Evolutionary conservation across 2,113 vertebrate species (phyloP), one percentile per base, ranked within the genome.

Genomic region (Rhodinocichla rosea): DNA sequence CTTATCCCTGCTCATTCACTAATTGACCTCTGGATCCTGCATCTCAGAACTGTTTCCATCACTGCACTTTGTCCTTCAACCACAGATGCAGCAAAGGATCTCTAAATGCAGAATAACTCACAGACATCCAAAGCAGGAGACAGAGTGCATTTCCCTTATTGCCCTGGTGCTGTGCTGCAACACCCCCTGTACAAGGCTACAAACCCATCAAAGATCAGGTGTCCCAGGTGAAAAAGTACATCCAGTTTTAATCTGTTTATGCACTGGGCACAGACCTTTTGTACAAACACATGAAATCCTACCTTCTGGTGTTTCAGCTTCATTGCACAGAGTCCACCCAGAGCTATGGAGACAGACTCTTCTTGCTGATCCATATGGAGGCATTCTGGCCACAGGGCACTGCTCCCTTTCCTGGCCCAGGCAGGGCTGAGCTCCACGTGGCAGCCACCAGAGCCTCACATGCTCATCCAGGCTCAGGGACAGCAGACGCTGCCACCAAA

Each of bases 1-100:
- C 90, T 94, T 95, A 96, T 57, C 83, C 93, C 73, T 89, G 77
- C 65, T 93, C 89, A 92, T 87, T 93, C 92, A 65, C 90, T 95
- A 90, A 95, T 60, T 96, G 94, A 94, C 90, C 78, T 86, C 90
- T 75, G 53, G 74, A 94, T 97, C 65, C 69, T 64, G 80, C 69
- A 78, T 82, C 86, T 92, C 73, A 79, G 83, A 94, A 82, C 40
- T 7, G 16, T 88, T 88, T 63, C 85, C 76, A 57, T 89, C 53
- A 15, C 49, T 39, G 57, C 33, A 50, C 49, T 93, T 90, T 63
- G 87, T 85, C 93, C 91, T 95, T 95, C 91, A 95, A 52, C 30
- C n/a, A 21, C 75, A 90, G 55, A 28, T 30, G 39, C 65, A 83
- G 59, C 47, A 79, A 62, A 87, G 69, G 27, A 47, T 37, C 69